Evolutionary conservation across 2,888 invertebrate genomes (phyloP).

Genomic region (Desoria tigrina): DNA sequence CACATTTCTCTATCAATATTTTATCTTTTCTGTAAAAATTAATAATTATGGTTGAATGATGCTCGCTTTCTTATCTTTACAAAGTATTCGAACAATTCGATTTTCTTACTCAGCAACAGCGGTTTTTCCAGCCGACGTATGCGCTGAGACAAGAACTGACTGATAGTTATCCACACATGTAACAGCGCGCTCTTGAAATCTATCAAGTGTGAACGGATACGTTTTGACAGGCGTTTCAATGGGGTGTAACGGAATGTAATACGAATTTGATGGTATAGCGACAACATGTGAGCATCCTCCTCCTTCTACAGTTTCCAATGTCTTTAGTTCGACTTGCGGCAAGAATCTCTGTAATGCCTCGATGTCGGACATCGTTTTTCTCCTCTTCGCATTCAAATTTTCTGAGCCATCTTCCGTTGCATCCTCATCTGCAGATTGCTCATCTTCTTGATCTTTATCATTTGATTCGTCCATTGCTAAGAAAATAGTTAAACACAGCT

Average conservation of each 20-base stretch:
- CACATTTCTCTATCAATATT: too few species aligned
- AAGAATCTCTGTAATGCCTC: constrained; percentile 68
- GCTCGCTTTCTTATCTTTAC: neutral
- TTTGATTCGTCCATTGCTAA: too few species aligned
- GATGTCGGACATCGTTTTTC: constrained; percentile 53
- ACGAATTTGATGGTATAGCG: constrained; percentile 86
- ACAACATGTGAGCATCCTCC: constrained; percentile 92
- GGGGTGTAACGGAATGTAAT: constrained; percentile 64
- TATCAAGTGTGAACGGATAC: constrained; percentile 92
- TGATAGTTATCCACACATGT: constrained; percentile 96
- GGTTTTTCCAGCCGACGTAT: constrained; percentile 99
- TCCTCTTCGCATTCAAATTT: constrained; percentile 53
- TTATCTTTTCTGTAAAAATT: too few species aligned
- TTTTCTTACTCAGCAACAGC: constrained; percentile 88
- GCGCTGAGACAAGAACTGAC: constrained; percentile 97
- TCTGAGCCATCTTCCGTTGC: constrained; percentile 52
- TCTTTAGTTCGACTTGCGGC: constrained; percentile 82
- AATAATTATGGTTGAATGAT: neutral
- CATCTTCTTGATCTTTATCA: neutral
- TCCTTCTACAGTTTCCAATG: constrained; percentile 78
- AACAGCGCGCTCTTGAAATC: constrained; percentile 96
- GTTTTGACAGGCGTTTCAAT: constrained; percentile 73
- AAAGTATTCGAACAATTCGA: constrained; percentile 2
- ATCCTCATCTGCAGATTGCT: constrained; percentile 21
- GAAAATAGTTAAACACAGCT: too few species aligned